Base-by-base conservation (phyloP, 2,888 invertebrate genomes). In the Leptopterna dolabrata region DNA sequence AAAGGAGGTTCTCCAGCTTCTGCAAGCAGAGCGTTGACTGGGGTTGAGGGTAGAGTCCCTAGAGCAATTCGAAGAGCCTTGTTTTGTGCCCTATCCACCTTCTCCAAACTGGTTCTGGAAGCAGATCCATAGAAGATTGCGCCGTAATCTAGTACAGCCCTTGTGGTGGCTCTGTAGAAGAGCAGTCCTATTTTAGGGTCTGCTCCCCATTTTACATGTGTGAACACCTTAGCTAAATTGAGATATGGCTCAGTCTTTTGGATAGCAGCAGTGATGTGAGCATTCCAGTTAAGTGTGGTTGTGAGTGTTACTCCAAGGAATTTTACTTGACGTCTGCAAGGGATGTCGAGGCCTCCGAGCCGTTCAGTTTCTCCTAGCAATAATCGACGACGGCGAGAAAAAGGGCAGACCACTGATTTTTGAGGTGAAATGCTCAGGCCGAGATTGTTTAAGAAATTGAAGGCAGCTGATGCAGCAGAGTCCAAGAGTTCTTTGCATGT, bases 251-350 rank as follows among this genome's bases (percentile, higher is more conserved):
- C 73, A 2, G 73, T 73, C 36, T 73, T 73, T 27, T 29, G 36
- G 73, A 36, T 73, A 29, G 36, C 30, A 16, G n/a, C 70, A 6
- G 36, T 27, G 29, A 71, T 80, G 24, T 70, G 82, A 16, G 82
- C 82, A 27, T 82, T 82, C 82, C 82, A 82, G 82, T 82, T 82
- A 1, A 82, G 82, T 27, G 27, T 82, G 30, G 16, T 27, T 24
- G 47, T 55, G 19, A 82, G 82, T 27, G 82, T 51, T 19, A 82
- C 82, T 55, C 55, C 82, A 47, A 82, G 82, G 24, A 82, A 51
- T n/a, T 82, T 82, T 3, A 51, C 73, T 16, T 11, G 7, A 24
- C 73, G 73, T 27, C 27, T 70, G 13, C 55, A 55, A 19, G 55
- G 55, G 24, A 55, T 9, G 19, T 55, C 24, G 24, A 13, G 29